Conservation (phyloP, 1,140 invertebrate genomes). For the Ptiloglossa arizonensis region DNA sequence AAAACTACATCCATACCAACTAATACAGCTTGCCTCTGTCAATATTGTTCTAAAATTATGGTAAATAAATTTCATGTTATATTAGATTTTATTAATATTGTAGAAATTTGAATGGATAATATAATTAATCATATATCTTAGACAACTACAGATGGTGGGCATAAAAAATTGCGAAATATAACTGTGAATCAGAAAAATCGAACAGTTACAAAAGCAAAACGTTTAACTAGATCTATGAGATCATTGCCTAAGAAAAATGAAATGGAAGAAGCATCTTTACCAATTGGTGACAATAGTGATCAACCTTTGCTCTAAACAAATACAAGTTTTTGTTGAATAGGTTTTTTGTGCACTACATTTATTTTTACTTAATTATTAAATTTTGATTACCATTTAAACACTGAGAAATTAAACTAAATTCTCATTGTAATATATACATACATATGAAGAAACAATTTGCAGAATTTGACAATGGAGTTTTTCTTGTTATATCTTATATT, state of each 20-base stretch:
- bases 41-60: conserved; percentile 69
- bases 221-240: conserved; percentile 15
- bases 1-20: conserved; percentile 34
- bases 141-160: background rate
- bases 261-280: background rate
- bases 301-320: background rate
- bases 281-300: conserved; percentile 1
- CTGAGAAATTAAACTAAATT: background rate
- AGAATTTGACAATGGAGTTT: background rate
- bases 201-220: conserved; percentile 22
- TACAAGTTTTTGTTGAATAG: background rate
- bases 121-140: conserved; percentile 1
- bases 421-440: background rate
- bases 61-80: conserved; percentile 45
- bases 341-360: background rate
- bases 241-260: conserved; percentile 17
- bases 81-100: background rate
- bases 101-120: background rate
- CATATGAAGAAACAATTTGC: background rate
- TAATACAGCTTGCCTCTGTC: conserved; percentile 60
- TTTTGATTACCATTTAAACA: background rate
- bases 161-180: conserved; percentile 29
- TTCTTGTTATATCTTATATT: conserved; percentile 11
- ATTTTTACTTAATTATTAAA: background rate
- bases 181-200: conserved; percentile 4